phyloP scores from a whole-genome alignment of 1,140 invertebrate species.

The Drosophila auraria region DNA sequence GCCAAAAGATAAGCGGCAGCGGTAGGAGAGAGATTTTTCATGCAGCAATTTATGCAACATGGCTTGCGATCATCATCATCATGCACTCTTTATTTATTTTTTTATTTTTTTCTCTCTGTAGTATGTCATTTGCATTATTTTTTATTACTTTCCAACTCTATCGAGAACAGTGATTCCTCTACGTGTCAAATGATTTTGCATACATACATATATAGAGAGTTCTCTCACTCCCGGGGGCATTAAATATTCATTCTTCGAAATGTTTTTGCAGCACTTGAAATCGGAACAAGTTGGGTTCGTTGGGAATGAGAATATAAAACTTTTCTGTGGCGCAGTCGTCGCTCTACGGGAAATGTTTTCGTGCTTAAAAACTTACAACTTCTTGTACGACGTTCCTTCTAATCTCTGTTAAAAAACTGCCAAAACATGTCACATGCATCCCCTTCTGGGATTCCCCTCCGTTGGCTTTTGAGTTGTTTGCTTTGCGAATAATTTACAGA shows the following conservation, averaged over 20 bases:
- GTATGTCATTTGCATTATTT: constrained; percentile 78
- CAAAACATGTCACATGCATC: constrained; percentile 76
- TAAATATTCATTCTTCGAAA: constrained; percentile 52
- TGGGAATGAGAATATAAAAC: constrained; percentile 46
- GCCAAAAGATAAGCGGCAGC: constrained; percentile 49
- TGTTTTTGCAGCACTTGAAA: constrained; percentile 42
- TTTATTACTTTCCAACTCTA: constrained; percentile 55
- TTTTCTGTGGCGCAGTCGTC: constrained; percentile 36
- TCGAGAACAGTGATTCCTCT: constrained; percentile 38
- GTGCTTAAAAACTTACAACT: constrained; percentile 74
- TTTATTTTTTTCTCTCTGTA: constrained; percentile 46
- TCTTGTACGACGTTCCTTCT: constrained; percentile 78
- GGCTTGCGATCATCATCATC: constrained; percentile 35
- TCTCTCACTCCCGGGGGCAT: constrained; percentile 13
- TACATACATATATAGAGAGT: constrained; percentile 6
- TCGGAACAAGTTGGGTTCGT: constrained; percentile 29
- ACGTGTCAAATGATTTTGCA: constrained; percentile 47
- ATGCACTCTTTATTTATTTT: constrained; percentile 36
- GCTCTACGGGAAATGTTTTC: constrained; percentile 45
- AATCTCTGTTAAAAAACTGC: constrained; percentile 79
- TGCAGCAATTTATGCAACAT: constrained; percentile 73
- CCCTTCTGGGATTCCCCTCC: constrained; percentile 7
- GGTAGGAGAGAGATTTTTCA: constrained; percentile 51
- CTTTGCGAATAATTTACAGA: constrained; percentile 81
- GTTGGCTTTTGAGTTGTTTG: constrained; percentile 75